These are phyloP conservation scores for Dynastes tityus DNA, from an alignment of 2,888 invertebrate genomes.

Conservation along the genomic window DNA sequence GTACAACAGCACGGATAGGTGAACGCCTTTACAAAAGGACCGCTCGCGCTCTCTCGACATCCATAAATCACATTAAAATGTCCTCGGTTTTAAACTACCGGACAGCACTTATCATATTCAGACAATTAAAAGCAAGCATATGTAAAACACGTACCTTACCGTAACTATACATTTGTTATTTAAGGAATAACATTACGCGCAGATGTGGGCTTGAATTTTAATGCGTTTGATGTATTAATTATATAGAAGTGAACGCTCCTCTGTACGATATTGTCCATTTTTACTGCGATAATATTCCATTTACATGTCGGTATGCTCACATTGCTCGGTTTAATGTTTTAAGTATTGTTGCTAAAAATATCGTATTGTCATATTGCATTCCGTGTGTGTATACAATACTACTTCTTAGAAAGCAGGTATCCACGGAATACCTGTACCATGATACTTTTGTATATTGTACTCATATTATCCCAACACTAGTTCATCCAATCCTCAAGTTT, in stretches of 20 bases:
- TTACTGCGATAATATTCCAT: not conserved
- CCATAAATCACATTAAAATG: conserved; percentile 57
- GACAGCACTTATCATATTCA: conserved; percentile 58
- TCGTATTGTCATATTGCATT: no score
- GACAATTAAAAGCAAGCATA: conserved; percentile 61
- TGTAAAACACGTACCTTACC: conserved; percentile 61
- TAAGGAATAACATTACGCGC: conserved; percentile 55
- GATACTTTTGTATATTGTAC: no score
- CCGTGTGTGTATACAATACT: no score
- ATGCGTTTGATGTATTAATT: conserved; percentile 49
- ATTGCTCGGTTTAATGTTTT: not conserved
- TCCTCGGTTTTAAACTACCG: conserved; percentile 55
- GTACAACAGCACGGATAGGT: conserved; percentile 50
- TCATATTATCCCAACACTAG: no score
- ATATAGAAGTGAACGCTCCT: conserved; percentile 32
- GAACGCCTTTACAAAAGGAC: conserved; percentile 57
- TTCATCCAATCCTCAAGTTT: no score
- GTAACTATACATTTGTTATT: conserved; percentile 54
- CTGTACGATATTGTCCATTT: conserved; percentile 1
- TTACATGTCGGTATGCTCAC: not conserved
- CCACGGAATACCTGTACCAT: no score
- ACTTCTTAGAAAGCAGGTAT: no score
- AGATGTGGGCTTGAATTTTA: conserved; percentile 55
- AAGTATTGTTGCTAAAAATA: not conserved
- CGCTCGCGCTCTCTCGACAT: conserved; percentile 52